Percentiles rank a stretch among this genome's conserved stretches.
These are phyloP conservation scores for Sinocyclocheilus grahami DNA, from an alignment of 2,113 vertebrate species.

Conservation along the genomic window DNA sequence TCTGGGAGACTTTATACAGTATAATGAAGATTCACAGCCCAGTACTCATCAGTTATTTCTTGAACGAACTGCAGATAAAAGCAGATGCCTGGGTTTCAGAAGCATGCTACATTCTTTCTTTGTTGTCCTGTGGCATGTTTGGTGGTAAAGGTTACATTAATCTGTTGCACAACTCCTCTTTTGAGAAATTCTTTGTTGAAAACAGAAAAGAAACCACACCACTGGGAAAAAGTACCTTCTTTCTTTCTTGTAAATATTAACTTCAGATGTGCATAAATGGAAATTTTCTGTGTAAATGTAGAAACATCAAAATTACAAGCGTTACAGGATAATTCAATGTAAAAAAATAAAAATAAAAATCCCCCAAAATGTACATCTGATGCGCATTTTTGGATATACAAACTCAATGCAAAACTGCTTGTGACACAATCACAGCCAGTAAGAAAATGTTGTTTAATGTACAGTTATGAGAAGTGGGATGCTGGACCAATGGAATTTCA, in stretches of 20 bases:
- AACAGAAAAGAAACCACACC: not conserved
- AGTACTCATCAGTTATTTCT: conserved; percentile 20
- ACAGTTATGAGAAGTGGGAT: too few relatives aligned
- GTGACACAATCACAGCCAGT: too few relatives aligned
- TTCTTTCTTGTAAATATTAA: not conserved
- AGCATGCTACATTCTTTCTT: conserved; percentile 2
- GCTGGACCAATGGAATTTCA: too few relatives aligned
- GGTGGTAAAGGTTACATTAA: conserved; percentile 28
- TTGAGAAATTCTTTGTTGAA: not conserved
- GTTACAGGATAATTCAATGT: too few relatives aligned
- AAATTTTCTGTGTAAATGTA: not conserved
- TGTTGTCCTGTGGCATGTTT: conserved; percentile 11
- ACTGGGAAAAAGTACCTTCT: not conserved
- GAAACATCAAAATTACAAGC: too few relatives aligned
- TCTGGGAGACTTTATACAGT: not conserved
- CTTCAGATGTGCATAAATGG: not conserved
- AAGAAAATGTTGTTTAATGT: too few relatives aligned
- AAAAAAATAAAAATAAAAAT: too few relatives aligned
- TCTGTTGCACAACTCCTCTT: conserved; percentile 4
- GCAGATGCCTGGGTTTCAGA: conserved; percentile 3
- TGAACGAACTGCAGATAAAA: conserved; percentile 19
- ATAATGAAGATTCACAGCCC: conserved; percentile 24
- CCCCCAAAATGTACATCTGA: too few relatives aligned
- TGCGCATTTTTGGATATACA: too few relatives aligned
- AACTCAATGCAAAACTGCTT: too few relatives aligned